Evolutionary conservation across 2,888 invertebrate genomes (phyloP).

Genomic region (Caenorhabditis doughertyi): DNA sequence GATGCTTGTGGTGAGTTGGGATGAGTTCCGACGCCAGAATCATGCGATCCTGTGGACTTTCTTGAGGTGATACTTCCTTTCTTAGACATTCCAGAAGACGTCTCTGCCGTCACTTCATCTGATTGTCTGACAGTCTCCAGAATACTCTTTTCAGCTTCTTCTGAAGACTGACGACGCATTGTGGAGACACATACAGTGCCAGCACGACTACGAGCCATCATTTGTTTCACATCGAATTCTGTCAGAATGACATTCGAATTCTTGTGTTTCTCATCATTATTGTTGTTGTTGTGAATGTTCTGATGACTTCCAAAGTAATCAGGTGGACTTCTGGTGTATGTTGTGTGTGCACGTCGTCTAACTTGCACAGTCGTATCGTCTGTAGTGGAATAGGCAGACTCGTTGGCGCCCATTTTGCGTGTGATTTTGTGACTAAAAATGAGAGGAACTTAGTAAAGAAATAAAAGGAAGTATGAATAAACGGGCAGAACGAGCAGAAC

Average conservation of each 20-base stretch:
- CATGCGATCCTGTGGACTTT: conserved; percentile 47
- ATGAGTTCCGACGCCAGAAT: conserved; percentile 56
- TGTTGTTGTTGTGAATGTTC: conserved; percentile 11
- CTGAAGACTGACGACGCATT: conserved; percentile 32
- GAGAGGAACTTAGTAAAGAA: conserved; percentile 15
- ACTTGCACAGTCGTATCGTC: conserved; percentile 6
- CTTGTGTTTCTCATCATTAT: conserved; percentile 50
- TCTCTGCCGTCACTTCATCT: conserved; percentile 7
- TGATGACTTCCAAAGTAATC: conserved; percentile 40
- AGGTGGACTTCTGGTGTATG: conserved; percentile 21
- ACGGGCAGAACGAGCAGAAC: conserved; percentile 31
- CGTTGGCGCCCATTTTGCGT: conserved; percentile 60
- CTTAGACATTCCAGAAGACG: conserved; percentile 33
- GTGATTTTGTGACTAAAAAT: conserved; percentile 40
- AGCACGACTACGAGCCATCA: conserved; percentile 66
- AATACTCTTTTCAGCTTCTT: conserved; percentile 39
- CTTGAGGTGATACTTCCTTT: conserved; percentile 50
- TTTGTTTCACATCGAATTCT: conserved; percentile 69
- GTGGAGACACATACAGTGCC: conserved; percentile 48
- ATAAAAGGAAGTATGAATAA: conserved; percentile 5
- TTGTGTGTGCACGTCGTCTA: conserved; percentile 49
- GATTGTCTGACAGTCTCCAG: conserved; percentile 39
- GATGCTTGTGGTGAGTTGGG: conserved; percentile 50
- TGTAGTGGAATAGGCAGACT: conserved; percentile 42
- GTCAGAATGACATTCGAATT: conserved; percentile 61